phyloP scores from a whole-genome alignment of 2,888 invertebrate species.

The Eumacrocentrus americanus region DNA sequence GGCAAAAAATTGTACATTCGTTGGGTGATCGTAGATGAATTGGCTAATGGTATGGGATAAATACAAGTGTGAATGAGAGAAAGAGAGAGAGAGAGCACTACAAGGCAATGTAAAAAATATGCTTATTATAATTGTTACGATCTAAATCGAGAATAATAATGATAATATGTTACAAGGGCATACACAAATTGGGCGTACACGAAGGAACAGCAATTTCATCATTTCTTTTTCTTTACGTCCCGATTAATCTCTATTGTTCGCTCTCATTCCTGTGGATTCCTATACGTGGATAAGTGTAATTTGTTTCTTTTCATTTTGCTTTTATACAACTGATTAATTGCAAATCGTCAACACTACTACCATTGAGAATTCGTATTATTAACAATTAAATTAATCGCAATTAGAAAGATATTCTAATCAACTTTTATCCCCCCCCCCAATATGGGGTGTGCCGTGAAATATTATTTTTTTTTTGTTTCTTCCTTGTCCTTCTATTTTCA shows the following conservation, averaged over 20 bases:
- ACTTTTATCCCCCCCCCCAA: constrained; percentile 45
- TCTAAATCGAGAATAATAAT: constrained; percentile 55
- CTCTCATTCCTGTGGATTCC: constrained; percentile 41
- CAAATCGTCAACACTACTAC: constrained; percentile 23
- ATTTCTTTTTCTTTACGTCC: constrained; percentile 40
- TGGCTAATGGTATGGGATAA: constrained; percentile 8
- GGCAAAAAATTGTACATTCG: constrained; percentile 14
- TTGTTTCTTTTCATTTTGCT: constrained; percentile 23
- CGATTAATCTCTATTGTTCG: constrained; percentile 42
- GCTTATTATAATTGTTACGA: constrained; percentile 59
- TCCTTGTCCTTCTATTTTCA: constrained; percentile 24
- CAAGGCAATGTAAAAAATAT: constrained; percentile 60
- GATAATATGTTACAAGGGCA: constrained; percentile 59
- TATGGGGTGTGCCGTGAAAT: constrained; percentile 47
- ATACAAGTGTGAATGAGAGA: constrained; percentile 30
- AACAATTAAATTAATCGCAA: constrained; percentile 29
- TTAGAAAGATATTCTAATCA: constrained; percentile 36
- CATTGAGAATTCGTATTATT: neutral
- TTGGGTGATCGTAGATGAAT: constrained; percentile 6
- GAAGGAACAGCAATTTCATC: constrained; percentile 45
- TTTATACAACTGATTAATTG: constrained; percentile 23
- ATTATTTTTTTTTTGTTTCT: constrained; percentile 36
- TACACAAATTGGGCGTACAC: constrained; percentile 42
- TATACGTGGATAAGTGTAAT: constrained; percentile 22
- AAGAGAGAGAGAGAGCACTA: constrained; percentile 50